These are phyloP conservation scores for Theonella swinhoei DNA, from an alignment of 37 sponge, comb jelly and placozoan species.

Conservation along the genomic window DNA sequence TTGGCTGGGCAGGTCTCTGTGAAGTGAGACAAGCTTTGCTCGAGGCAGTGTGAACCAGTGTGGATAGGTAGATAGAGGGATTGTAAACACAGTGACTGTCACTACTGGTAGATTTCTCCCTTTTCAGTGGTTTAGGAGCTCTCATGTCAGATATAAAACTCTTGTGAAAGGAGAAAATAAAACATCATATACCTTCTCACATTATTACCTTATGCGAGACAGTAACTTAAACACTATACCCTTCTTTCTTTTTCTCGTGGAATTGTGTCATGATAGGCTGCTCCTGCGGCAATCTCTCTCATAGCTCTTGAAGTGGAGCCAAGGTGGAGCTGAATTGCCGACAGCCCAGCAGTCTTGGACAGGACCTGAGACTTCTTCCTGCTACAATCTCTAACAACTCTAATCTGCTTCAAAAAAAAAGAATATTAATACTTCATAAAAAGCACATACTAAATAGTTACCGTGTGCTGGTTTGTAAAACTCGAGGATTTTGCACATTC, in stretches of 20 bases:
- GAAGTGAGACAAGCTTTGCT: conserved; percentile 55
- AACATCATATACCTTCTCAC: neutral
- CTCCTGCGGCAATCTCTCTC: conserved; percentile 6
- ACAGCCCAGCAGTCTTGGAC: conserved; percentile 48
- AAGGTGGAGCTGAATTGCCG: conserved; percentile 24
- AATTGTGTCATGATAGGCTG: neutral
- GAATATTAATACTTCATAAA: no score
- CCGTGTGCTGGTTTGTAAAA: neutral
- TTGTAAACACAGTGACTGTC: conserved; percentile 16
- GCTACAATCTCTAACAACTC: neutral
- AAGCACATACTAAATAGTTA: neutral
- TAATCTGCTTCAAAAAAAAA: conserved; percentile 6
- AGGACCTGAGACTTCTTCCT: neutral
- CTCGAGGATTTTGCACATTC: neutral
- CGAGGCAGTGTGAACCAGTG: conserved; percentile 58
- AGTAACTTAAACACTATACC: neutral
- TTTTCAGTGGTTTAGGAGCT: conserved; percentile 6
- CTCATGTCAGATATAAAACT: neutral
- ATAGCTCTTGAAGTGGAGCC: conserved; percentile 21
- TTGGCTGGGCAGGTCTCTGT: neutral
- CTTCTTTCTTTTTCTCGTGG: neutral
- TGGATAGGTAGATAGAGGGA: conserved; percentile 44
- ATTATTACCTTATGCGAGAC: neutral
- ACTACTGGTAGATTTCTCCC: neutral
- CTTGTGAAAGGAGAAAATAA: neutral